Percentiles rank a stretch among this genome's conserved stretches.
phyloP scores from a whole-genome alignment of 1,140 invertebrate species.

The Leptinotarsa texana region DNA sequence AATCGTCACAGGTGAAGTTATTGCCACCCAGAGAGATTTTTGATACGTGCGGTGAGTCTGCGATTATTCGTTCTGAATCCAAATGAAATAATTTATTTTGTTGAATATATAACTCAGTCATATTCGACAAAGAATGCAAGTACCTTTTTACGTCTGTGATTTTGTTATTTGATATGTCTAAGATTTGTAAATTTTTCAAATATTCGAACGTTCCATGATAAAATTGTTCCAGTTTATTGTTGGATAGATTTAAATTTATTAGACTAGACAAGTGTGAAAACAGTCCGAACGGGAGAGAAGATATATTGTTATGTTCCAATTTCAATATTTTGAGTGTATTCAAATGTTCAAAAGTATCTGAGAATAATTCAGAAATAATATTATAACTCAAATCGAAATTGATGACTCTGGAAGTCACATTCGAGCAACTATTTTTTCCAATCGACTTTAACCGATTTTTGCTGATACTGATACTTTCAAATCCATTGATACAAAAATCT shows the following conservation, averaged over 20 bases:
- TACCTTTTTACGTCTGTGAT: not conserved
- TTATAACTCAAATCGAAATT: not conserved
- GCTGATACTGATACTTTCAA: not conserved
- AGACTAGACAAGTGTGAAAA: not conserved
- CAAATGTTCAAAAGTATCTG: not conserved
- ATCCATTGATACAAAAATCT: conserved; percentile 6
- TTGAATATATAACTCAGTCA: not conserved
- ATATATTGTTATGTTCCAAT: conserved; percentile 2
- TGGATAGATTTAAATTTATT: not conserved
- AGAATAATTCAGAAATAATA: not conserved
- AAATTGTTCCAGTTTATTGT: not conserved
- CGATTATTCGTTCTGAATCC: not conserved
- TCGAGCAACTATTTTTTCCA: not conserved
- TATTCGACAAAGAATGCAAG: not conserved
- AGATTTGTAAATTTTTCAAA: conserved; percentile 3
- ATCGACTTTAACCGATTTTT: not conserved
- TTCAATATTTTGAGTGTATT: not conserved
- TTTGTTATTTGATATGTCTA: conserved; percentile 5
- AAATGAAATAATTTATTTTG: not conserved
- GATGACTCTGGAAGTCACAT: not conserved
- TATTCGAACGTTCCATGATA: not conserved
- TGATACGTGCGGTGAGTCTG: not conserved
- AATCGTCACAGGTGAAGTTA: not conserved
- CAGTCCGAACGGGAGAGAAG: not conserved
- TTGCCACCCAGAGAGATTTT: not conserved